phyloP scores from a whole-genome alignment of 2,113 vertebrate genomes.

The Tamias sibiricus region DNA sequence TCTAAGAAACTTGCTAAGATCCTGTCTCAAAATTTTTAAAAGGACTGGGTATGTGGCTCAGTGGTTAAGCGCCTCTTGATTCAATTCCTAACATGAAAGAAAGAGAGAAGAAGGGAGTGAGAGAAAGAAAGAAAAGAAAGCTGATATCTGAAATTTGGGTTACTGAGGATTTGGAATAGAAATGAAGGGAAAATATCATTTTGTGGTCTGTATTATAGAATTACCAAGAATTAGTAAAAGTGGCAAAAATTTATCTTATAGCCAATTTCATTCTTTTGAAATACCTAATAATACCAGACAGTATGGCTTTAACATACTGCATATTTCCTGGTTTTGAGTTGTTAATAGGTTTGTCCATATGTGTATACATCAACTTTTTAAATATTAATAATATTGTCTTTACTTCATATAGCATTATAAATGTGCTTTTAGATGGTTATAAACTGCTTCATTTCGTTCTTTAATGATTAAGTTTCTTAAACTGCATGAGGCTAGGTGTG shows the following conservation, averaged over 20 bases:
- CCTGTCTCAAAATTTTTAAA: too few relatives aligned
- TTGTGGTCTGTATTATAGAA: background rate
- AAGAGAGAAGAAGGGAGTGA: too few relatives aligned
- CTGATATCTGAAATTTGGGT: background rate
- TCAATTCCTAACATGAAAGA: too few relatives aligned
- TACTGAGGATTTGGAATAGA: background rate
- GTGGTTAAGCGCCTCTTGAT: too few relatives aligned
- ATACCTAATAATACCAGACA: background rate
- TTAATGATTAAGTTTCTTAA: slow-evolving; percentile 4
- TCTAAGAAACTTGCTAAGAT: too few relatives aligned
- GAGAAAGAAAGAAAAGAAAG: too few relatives aligned
- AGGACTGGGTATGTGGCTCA: too few relatives aligned
- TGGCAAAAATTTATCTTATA: slow-evolving; percentile 40
- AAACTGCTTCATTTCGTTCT: background rate
- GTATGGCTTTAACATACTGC: background rate
- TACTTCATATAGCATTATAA: background rate
- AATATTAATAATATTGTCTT: slow-evolving; percentile 19
- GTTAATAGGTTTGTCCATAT: background rate
- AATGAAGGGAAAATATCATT: background rate
- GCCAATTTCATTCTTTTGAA: background rate
- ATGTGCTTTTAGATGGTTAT: background rate
- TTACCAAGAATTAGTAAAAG: background rate
- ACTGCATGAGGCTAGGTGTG: background rate
- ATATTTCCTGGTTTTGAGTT: slow-evolving; percentile 29
- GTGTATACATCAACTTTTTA: background rate